These are phyloP conservation scores for Eupithecia tripunctaria DNA, from an alignment of 2,888 invertebrate genomes.

Conservation along the genomic window DNA sequence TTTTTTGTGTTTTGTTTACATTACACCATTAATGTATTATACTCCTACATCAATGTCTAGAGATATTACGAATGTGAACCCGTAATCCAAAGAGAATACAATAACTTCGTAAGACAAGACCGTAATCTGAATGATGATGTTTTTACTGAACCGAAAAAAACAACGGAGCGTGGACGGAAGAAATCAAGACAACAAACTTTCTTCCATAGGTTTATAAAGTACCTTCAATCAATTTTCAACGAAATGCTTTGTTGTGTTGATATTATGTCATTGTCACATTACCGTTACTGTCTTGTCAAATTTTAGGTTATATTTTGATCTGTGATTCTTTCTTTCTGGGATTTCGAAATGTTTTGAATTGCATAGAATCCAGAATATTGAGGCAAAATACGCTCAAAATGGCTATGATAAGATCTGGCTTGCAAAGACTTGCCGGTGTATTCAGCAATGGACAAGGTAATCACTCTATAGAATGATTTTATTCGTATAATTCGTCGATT, in stretches of 20 bases:
- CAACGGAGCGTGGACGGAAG: not conserved
- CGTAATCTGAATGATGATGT: no score
- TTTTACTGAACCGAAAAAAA: no score
- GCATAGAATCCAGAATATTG: slow-evolving; percentile 13
- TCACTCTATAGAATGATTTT: not conserved
- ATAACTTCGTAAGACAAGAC: no score
- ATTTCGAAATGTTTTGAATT: slow-evolving; percentile 19
- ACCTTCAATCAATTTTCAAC: not conserved
- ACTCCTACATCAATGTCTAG: no score
- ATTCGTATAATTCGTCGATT: not conserved
- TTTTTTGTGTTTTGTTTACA: no score
- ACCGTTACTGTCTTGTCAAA: not conserved
- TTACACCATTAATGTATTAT: no score
- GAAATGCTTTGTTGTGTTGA: not conserved
- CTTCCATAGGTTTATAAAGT: no score
- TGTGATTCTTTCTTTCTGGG: not conserved
- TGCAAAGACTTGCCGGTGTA: slow-evolving; percentile 63
- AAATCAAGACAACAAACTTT: not conserved
- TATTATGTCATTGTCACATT: not conserved
- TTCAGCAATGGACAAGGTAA: slow-evolving; percentile 64
- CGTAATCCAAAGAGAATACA: no score
- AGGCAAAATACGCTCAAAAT: slow-evolving; percentile 41
- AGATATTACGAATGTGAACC: no score
- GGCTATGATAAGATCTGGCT: slow-evolving; percentile 69
- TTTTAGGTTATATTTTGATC: slow-evolving; percentile 22